Evolutionary conservation across 2,888 invertebrate genomes (phyloP).

Genomic region (Ferdinandea cuprea): DNA sequence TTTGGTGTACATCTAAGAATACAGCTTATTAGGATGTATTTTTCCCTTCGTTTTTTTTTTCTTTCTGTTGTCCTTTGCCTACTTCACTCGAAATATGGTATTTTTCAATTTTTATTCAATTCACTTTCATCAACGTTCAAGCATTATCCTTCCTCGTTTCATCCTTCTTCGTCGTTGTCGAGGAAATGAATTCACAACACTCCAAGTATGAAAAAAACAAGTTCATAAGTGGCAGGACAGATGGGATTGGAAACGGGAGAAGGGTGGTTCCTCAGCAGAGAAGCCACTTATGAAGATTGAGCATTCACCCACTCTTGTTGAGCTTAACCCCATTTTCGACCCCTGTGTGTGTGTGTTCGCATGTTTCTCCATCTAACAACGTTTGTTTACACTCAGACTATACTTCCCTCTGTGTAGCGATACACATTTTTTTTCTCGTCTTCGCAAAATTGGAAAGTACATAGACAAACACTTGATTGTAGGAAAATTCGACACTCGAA

Average conservation of each 20-base stretch:
- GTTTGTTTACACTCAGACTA: conserved; percentile 41
- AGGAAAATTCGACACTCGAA: conserved; percentile 73
- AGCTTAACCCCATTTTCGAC: conserved; percentile 64
- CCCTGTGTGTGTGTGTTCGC: conserved; percentile 5
- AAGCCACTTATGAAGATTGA: conserved; percentile 58
- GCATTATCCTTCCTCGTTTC: conserved; percentile 37
- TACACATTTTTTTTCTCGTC: conserved; percentile 49
- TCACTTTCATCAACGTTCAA: conserved; percentile 53
- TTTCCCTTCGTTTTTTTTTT: conserved; percentile 2
- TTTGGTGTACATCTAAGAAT: conserved; percentile 43
- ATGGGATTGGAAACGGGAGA: not conserved
- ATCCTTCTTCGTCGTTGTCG: too few species aligned
- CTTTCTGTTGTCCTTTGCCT: not conserved
- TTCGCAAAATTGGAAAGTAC: conserved; percentile 68
- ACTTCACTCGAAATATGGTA: conserved; percentile 18
- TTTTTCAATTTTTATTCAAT: conserved; percentile 65
- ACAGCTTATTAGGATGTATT: conserved; percentile 59
- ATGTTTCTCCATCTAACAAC: conserved; percentile 28
- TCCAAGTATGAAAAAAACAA: conserved; percentile 9
- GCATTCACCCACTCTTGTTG: conserved; percentile 50
- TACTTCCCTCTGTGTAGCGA: conserved; percentile 20
- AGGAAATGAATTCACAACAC: conserved; percentile 52
- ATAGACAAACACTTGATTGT: conserved; percentile 72
- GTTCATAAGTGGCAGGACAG: conserved; percentile 20
- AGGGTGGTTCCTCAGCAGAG: not conserved